A percentile compares a stretch with the other conserved stretches of the same genome.
phyloP scores from a whole-genome alignment of 2,888 invertebrate genomes.

The Terebella lapidaria region DNA sequence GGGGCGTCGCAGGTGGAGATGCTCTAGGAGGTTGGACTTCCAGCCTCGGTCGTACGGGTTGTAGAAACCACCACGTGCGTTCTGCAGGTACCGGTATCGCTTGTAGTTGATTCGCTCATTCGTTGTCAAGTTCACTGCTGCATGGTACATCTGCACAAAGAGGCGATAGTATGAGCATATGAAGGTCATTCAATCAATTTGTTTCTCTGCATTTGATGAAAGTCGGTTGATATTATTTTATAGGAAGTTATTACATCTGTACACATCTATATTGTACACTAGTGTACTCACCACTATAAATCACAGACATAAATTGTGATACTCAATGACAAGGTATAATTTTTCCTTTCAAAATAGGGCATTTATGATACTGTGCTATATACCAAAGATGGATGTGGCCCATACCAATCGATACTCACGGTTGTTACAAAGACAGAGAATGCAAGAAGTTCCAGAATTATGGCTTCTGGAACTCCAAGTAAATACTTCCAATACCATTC shows the following conservation, averaged over 20 bases:
- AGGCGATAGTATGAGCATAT: not conserved
- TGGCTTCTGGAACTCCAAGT: not conserved
- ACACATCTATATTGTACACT: not conserved
- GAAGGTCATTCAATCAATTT: not conserved
- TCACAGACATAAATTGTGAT: not conserved
- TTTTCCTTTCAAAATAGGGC: not conserved
- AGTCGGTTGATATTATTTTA: no score
- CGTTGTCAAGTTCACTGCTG: conserved; percentile 87
- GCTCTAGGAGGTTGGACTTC: conserved; percentile 79
- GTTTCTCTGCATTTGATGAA: no score
- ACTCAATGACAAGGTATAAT: no score
- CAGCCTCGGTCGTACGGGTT: conserved; percentile 90
- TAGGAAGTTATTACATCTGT: not conserved
- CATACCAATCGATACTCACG: conserved; percentile 24
- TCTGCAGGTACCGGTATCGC: conserved; percentile 81
- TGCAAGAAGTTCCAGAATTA: not conserved
- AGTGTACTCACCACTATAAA: not conserved
- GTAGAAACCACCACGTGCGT: conserved; percentile 80
- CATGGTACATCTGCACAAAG: conserved; percentile 72
- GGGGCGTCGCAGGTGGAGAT: conserved; percentile 62
- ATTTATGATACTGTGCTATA: no score
- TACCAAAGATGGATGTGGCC: no score
- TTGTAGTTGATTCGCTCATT: conserved; percentile 94
- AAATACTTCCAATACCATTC: not conserved
- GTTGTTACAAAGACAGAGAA: conserved; percentile 30